Evolutionary conservation across 2,113 vertebrate species (phyloP), one percentile per base, ranked within the genome.

Genomic region (Ia io): DNA sequence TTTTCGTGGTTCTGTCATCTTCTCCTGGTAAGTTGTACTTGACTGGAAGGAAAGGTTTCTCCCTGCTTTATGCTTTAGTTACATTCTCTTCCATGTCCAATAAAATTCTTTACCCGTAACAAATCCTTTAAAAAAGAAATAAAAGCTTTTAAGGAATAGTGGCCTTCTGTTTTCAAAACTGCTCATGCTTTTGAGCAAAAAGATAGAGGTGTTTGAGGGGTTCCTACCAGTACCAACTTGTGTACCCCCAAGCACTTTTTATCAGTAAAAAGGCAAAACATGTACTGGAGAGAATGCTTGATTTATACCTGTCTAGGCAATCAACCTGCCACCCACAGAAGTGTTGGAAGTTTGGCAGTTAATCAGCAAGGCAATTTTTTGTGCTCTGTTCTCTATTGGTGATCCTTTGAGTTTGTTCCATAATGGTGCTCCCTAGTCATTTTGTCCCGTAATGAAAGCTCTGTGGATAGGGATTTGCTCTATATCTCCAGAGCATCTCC

Each of bases 221-320:
- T 90, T 97, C 71, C 70, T 73, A 73, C 96, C 56, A 93, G 97
- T 93, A 96, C 90, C 92, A 96, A 96, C 97, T 93, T 96, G 96
- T 94, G 84, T 96, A 84, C 93, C 96, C 80, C 51, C 42, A 88
- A 96, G 96, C 96, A 97, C 40, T 94, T 96, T 95, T 87, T 92
- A 92, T 96, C 94, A 92, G 87, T 90, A 88, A 96, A 95, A 97
- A 96, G 76, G 83, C 42, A 94, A 96, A 93, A 76, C 93, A 90
- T 56, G 92, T 84, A 77, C 82, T 35, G 65, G 35, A 95, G 95
- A 79, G 79, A 95, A 84, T 56, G 40, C 77, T 92, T 95, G 96
- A 95, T 96, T 97, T 96, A 97, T 97, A 88, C 95, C 95, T 97
- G 96, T 91, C 95, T 91, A 95, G 96, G 95, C 97, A 96, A 70